phyloP scores from a whole-genome alignment of 2,113 vertebrate genomes.

The Anolis sagrei region DNA sequence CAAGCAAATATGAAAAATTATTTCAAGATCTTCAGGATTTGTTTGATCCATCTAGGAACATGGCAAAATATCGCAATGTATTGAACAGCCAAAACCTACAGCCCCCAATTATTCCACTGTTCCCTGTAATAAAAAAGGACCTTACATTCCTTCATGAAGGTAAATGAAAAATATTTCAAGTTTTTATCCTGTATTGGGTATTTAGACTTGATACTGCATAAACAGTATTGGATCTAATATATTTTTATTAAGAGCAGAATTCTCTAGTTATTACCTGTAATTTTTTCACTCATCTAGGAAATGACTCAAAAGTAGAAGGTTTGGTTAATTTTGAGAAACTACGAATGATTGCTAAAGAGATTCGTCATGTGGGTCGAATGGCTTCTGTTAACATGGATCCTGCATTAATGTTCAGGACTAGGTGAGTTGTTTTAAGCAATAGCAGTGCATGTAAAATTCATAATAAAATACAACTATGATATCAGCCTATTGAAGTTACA shows the following conservation, averaged over 20 bases:
- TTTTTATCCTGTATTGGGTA: neutral
- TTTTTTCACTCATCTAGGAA: slow-evolving; percentile 77
- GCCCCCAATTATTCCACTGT: slow-evolving; percentile 95
- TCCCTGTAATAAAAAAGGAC: slow-evolving; percentile 99
- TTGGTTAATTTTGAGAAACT: slow-evolving; percentile 99
- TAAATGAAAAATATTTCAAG: slow-evolving; percentile 54
- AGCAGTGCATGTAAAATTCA: neutral
- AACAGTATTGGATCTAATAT: neutral
- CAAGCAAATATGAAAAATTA: slow-evolving; percentile 97
- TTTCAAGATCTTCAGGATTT: slow-evolving; percentile 98
- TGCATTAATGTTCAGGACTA: slow-evolving; percentile 96
- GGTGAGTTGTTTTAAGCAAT: slow-evolving; percentile 73
- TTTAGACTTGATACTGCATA: neutral
- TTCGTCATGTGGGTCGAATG: slow-evolving; percentile 96
- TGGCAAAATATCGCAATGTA: slow-evolving; percentile 98
- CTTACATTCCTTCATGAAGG: slow-evolving; percentile 98
- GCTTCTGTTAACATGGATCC: slow-evolving; percentile 98
- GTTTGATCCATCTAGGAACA: slow-evolving; percentile 98
- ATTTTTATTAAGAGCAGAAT: neutral
- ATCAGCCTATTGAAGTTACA: neutral
- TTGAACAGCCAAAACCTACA: slow-evolving; percentile 97
- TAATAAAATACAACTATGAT: neutral
- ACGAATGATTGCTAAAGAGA: slow-evolving; percentile 99
- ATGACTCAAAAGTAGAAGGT: slow-evolving; percentile 97
- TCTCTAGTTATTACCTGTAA: neutral